A percentile compares a stretch with the other conserved stretches of the same genome.
These are phyloP conservation scores for Lomographa bimaculata DNA, from an alignment of 2,888 invertebrate species.

Conservation along the genomic window DNA sequence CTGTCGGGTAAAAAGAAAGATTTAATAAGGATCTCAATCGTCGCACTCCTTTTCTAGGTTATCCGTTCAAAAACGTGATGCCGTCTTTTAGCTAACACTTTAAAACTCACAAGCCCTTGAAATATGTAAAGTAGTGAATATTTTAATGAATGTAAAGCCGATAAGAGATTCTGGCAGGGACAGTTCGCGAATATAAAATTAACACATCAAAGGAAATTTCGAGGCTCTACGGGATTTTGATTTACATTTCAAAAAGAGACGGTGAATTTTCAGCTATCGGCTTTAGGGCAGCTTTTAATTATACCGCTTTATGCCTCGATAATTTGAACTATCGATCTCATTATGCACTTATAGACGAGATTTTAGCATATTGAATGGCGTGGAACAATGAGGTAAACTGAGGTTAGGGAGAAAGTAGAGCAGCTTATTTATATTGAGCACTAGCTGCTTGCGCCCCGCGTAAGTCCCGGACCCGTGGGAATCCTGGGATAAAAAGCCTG, in stretches of 20 bases:
- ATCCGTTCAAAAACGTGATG: too few relatives aligned
- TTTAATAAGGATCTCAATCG: too few relatives aligned
- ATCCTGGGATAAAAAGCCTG: too few relatives aligned
- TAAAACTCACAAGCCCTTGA: constrained; percentile 20
- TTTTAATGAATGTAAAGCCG: constrained; percentile 60
- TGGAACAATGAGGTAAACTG: not conserved
- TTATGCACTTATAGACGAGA: constrained; percentile 5
- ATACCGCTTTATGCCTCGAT: constrained; percentile 17
- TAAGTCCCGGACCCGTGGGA: too few relatives aligned
- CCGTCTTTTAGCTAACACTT: too few relatives aligned
- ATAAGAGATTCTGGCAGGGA: constrained; percentile 51
- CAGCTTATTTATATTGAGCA: too few relatives aligned
- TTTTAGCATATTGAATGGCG: constrained; percentile 7
- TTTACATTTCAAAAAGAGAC: constrained; percentile 77
- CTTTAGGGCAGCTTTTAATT: constrained; percentile 29
- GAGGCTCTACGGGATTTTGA: constrained; percentile 65
- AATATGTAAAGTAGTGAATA: constrained; percentile 41
- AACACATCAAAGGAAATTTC: constrained; percentile 74
- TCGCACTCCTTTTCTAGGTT: too few relatives aligned
- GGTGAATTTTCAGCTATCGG: constrained; percentile 43
- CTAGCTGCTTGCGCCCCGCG: too few relatives aligned
- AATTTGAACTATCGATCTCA: constrained; percentile 10
- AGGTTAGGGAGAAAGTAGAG: constrained; percentile 1
- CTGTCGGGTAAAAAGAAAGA: too few relatives aligned
- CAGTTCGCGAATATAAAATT: constrained; percentile 62